Evolutionary conservation across 2,888 invertebrate species (phyloP).

Genomic region (Himalopsyche kuldschensis): DNA sequence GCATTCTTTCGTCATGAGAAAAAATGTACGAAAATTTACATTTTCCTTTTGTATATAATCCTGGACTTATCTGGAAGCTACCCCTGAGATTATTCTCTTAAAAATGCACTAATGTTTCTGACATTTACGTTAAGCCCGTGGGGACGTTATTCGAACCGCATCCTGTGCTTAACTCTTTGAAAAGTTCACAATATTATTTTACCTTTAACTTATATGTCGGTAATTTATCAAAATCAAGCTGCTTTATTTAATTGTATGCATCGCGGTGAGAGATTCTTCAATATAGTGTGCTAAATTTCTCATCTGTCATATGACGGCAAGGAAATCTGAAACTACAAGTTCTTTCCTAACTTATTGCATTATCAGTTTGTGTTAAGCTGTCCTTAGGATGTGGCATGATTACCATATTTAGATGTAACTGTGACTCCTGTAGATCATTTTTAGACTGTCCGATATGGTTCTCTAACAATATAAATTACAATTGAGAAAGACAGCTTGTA

Average conservation of each 20-base stretch:
- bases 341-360: not conserved
- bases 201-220: not conserved
- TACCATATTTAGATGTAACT: slow-evolving; percentile 31
- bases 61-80: not conserved
- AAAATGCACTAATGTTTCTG: not conserved
- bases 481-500: not conserved
- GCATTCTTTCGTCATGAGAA: not conserved
- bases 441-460: not conserved
- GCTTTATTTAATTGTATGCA: not conserved
- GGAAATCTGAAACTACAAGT: not conserved
- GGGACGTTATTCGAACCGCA: not conserved
- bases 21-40: not conserved
- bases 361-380: not conserved
- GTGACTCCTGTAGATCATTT: not conserved
- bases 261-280: not conserved
- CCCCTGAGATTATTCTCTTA: not conserved
- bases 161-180: not conserved
- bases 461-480: not conserved
- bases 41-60: not conserved
- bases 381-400: slow-evolving; percentile 31
- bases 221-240: not conserved
- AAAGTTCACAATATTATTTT: not conserved
- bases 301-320: not conserved
- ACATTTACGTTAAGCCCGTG: not conserved
- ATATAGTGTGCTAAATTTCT: not conserved